These are phyloP conservation scores for Epinephelus moara DNA, from an alignment of 2,113 vertebrate genomes.

Conservation along the genomic window DNA sequence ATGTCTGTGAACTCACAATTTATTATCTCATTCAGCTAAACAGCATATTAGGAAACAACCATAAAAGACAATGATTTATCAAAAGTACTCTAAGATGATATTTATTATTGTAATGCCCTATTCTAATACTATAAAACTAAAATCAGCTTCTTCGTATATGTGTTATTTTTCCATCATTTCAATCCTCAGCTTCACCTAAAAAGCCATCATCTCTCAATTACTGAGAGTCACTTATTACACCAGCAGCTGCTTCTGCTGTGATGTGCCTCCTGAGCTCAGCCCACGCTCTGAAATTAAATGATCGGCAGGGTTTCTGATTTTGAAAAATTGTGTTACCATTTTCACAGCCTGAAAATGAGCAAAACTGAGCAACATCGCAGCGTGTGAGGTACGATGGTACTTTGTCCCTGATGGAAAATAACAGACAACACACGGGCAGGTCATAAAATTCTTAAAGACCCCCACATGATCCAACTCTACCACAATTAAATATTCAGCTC, in stretches of 20 bases:
- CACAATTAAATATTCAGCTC: slow-evolving; percentile 12
- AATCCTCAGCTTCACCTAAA: slow-evolving; percentile 33
- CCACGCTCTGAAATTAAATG: slow-evolving; percentile 50
- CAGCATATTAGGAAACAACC: background rate
- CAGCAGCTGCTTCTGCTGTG: slow-evolving; percentile 32
- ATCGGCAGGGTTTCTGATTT: slow-evolving; percentile 35
- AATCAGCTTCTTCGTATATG: background rate
- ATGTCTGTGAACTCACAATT: background rate
- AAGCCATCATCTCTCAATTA: slow-evolving; percentile 44
- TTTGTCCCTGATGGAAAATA: slow-evolving; percentile 12
- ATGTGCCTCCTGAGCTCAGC: slow-evolving; percentile 47
- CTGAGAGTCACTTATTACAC: slow-evolving; percentile 44
- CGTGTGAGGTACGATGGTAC: background rate
- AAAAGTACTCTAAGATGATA: background rate
- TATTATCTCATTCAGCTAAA: background rate
- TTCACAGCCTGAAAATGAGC: slow-evolving; percentile 3
- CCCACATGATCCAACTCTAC: slow-evolving; percentile 3
- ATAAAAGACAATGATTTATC: background rate
- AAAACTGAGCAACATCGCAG: slow-evolving; percentile 15
- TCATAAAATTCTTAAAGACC: background rate
- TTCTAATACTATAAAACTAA: background rate
- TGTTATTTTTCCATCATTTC: background rate
- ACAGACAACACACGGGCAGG: background rate
- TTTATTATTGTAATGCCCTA: background rate
- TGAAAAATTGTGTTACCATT: slow-evolving; percentile 28